phyloP scores from a whole-genome alignment of 2,113 vertebrate species.

The Panurus biarmicus region DNA sequence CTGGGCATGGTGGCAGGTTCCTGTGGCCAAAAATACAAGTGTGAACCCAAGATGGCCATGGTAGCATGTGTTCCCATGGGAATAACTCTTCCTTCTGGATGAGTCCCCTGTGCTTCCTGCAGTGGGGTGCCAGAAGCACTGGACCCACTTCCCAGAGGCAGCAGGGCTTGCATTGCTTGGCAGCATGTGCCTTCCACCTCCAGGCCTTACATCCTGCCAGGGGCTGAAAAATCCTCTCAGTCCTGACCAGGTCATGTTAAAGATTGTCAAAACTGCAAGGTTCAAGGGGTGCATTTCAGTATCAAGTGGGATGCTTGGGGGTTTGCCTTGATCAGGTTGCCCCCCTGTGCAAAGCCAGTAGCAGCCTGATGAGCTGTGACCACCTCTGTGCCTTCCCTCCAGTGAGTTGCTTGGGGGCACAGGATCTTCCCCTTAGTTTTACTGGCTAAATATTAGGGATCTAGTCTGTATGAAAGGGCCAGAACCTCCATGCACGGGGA shows the following conservation, averaged over 20 bases:
- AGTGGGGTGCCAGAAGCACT: fast-evolving
- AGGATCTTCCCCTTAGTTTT: neutral
- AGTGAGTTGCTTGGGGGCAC: fast-evolving
- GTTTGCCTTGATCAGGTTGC: neutral
- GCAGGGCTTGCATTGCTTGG: neutral
- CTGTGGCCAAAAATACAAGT: neutral
- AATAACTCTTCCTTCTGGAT: neutral
- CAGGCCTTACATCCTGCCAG: neutral
- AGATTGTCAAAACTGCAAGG: neutral
- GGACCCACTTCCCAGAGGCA: neutral
- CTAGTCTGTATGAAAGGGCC: neutral
- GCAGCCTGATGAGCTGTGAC: neutral
- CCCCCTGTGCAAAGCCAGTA: neutral
- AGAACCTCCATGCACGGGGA: fast-evolving
- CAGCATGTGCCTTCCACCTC: neutral
- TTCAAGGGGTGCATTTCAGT: neutral
- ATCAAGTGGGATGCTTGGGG: neutral
- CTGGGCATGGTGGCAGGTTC: neutral
- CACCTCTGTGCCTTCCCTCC: neutral
- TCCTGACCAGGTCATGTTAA: neutral
- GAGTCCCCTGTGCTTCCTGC: neutral
- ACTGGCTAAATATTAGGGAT: neutral
- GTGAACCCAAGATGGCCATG: neutral
- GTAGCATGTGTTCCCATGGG: too few species aligned
- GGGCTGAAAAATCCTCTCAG: neutral